Percentiles rank a stretch among this genome's conserved stretches.
Conservation (phyloP, 2,113 vertebrate species). For the Pygoscelis adeliae region DNA sequence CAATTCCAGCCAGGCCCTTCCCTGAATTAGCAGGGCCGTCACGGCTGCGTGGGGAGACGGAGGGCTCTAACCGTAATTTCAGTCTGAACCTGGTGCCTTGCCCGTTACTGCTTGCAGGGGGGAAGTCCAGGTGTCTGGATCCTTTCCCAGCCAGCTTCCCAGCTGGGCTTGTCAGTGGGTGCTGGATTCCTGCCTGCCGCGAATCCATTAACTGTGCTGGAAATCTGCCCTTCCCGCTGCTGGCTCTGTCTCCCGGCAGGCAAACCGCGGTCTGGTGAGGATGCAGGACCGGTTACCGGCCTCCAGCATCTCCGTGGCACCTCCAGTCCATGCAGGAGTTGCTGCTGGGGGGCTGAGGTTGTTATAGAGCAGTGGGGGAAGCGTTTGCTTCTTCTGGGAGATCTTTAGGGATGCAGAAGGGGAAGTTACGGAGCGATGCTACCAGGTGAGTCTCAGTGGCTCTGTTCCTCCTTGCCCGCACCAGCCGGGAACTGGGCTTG, state of each 20-base stretch:
- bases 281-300: neutral
- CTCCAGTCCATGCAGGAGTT: neutral
- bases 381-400: neutral
- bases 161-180: neutral
- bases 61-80: neutral
- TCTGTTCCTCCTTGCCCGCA: neutral
- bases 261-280: rapidly evolving
- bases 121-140: conserved; percentile 3
- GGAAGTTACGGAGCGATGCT: rapidly evolving
- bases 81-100: neutral
- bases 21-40: neutral
- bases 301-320: neutral
- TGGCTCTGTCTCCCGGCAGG: neutral
- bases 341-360: neutral
- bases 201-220: neutral
- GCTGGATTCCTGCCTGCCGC: neutral
- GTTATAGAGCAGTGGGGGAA: neutral
- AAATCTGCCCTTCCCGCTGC: neutral
- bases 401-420: neutral
- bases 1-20: neutral
- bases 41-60: neutral
- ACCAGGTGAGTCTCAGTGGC: neutral
- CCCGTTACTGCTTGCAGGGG: neutral
- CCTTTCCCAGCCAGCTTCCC: neutral
- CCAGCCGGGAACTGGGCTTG: neutral